A percentile compares a stretch with the other conserved stretches of the same genome.
These are phyloP conservation scores for Ceratotherium simum DNA, from an alignment of 2,113 vertebrate species.

Conservation along the genomic window DNA sequence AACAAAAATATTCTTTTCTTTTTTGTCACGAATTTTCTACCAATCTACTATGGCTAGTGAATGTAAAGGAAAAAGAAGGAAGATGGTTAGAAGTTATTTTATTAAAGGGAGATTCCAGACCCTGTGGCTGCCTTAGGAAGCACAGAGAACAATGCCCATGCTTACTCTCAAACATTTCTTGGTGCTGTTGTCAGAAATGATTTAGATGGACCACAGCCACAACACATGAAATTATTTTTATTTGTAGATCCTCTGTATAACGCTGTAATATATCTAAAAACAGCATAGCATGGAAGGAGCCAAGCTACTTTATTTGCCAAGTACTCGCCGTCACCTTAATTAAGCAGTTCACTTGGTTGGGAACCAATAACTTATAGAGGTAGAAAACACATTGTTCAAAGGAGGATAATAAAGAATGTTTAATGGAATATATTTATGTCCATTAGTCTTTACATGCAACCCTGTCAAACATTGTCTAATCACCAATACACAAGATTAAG, in stretches of 20 bases:
- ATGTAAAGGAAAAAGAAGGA: not conserved
- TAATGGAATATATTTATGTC: not conserved
- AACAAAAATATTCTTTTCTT: not conserved
- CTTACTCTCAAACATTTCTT: not conserved
- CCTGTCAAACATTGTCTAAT: not conserved
- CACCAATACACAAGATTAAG: not conserved
- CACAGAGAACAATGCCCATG: not conserved
- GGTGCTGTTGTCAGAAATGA: not conserved
- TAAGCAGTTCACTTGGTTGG: slow-evolving; percentile 28
- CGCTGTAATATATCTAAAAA: not conserved
- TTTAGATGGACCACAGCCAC: not conserved
- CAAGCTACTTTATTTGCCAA: slow-evolving; percentile 38
- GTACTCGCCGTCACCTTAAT: slow-evolving; percentile 40
- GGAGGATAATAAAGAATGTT: not conserved
- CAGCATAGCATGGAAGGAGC: not conserved
- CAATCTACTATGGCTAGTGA: not conserved
- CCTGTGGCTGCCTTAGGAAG: not conserved
- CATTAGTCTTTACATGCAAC: not conserved
- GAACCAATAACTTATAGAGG: not conserved
- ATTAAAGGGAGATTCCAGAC: not conserved
- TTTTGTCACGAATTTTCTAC: not conserved
- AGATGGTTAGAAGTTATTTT: not conserved
- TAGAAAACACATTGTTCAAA: not conserved
- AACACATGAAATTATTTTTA: slow-evolving; percentile 22
- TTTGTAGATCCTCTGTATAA: not conserved